Base-by-base conservation (phyloP, 2,113 vertebrate species). In the Chrysemys picta region DNA sequence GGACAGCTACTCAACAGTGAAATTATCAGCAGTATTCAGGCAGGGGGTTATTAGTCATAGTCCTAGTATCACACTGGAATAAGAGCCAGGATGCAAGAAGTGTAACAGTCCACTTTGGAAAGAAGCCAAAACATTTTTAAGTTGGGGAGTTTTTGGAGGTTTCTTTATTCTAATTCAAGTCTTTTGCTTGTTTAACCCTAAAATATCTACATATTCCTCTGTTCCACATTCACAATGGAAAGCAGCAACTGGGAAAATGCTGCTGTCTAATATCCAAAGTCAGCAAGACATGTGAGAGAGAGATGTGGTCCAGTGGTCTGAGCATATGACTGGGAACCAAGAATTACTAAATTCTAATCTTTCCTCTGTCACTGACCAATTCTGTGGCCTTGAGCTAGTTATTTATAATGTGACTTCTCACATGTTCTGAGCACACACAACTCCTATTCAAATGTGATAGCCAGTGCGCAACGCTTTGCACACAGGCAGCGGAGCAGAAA, bases 21-120 rank as follows among this genome's bases (percentile, higher is more conserved):
- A 97, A 97, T 97, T 97, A 97, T 97, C 97, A 97, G 95, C 97
- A 96, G 95, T 94, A 10, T 87, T 91, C 90, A 72, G 1, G 95
- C 95, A 93, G 96, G 97, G 92, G 80, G 93, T 93, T 96, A 97
- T 97, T 97, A 97, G 94, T 97, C 95, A 97, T 96, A 97, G 96
- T 93, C 94, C 94, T 93, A 96, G 95, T 96, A 97, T 97, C 96
- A 92, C 95, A 93, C 1, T 1, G 96, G 86, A 96, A 59, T 83
- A 89, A 91, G 94, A 97, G 97, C 96, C 96, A 97, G 86, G 96
- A 95, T 96, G 96, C 96, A 96, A 96, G 90, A 97, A 98, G 91
- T 89, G 92, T 97, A 97, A 97, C 96, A 97, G 94, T 97, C 95
- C 84, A 81, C 92, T 97, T 96, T 96, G 93, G 96, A 97, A 93